Evolutionary conservation across 2,113 vertebrate species (phyloP).

Genomic region (Leuciscus idus): DNA sequence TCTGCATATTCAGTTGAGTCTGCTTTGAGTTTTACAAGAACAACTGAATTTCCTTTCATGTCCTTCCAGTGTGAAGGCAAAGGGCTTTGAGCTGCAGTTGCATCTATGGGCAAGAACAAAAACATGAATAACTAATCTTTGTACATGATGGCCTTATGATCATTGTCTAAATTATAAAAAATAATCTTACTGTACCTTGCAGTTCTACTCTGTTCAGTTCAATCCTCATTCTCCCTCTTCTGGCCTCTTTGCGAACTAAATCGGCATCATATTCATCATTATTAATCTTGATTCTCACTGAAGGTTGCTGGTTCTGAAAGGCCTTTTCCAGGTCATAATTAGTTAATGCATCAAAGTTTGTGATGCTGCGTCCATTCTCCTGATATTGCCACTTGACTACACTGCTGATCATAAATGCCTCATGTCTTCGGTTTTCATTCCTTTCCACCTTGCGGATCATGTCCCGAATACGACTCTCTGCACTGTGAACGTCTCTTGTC

Average conservation of each 20-base stretch:
- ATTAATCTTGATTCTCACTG: slow-evolving; percentile 67
- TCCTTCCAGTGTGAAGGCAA: slow-evolving; percentile 75
- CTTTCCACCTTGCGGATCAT: slow-evolving; percentile 75
- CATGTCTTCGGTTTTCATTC: slow-evolving; percentile 62
- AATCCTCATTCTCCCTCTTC: slow-evolving; percentile 57
- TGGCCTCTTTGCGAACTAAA: background rate
- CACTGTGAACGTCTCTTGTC: slow-evolving; percentile 75
- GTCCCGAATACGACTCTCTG: slow-evolving; percentile 69
- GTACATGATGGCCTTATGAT: background rate
- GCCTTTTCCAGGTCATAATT: slow-evolving; percentile 83
- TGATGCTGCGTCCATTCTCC: accelerated
- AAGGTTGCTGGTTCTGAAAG: background rate
- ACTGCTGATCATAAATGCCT: slow-evolving; percentile 68
- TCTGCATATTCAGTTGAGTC: slow-evolving; percentile 63
- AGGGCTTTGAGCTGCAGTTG: accelerated
- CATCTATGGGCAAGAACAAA: slow-evolving; percentile 2
- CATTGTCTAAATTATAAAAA: background rate
- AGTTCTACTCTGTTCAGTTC: slow-evolving; percentile 56
- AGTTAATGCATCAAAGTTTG: slow-evolving; percentile 73
- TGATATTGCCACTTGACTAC: slow-evolving; percentile 81
- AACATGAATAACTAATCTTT: background rate
- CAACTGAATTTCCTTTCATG: slow-evolving; percentile 68
- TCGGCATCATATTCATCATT: slow-evolving; percentile 60
- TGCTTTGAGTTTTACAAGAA: slow-evolving; percentile 64
- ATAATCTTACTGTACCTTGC: slow-evolving; percentile 57